phyloP scores from a whole-genome alignment of 2,113 vertebrate species.

The Hippocampus abdominalis region DNA sequence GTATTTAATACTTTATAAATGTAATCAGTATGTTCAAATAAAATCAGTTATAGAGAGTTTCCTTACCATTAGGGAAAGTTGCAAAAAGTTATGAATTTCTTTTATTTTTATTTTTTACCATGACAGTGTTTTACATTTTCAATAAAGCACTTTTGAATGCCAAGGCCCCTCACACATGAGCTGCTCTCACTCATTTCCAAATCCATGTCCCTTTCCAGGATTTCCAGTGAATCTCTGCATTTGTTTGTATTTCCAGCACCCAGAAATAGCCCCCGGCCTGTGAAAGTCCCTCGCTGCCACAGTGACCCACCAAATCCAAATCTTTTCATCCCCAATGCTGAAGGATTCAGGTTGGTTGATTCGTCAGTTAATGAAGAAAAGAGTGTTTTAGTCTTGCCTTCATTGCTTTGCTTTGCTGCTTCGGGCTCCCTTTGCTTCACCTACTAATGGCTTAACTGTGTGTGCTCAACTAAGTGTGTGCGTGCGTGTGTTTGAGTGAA shows the following conservation, averaged over 20 bases:
- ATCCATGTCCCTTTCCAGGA: neutral
- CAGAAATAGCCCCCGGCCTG: conserved; percentile 91
- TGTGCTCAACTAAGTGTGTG: conserved; percentile 15
- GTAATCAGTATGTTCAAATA: neutral
- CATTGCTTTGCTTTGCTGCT: conserved; percentile 46
- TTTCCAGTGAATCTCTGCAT: neutral
- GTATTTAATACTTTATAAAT: neutral
- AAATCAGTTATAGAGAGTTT: neutral
- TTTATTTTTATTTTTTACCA: neutral
- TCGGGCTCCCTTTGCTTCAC: conserved; percentile 18
- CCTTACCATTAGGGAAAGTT: neutral
- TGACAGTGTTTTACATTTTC: neutral
- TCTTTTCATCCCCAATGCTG: conserved; percentile 88
- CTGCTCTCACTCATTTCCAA: neutral
- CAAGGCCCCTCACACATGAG: neutral
- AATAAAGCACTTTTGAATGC: neutral
- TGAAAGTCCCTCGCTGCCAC: conserved; percentile 95
- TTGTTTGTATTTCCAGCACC: conserved; percentile 70
- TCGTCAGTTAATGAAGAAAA: neutral
- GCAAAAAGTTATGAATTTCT: neutral
- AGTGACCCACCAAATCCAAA: conserved; percentile 97
- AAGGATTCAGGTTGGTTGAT: conserved; percentile 86
- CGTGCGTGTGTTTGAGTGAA: conserved; percentile 17
- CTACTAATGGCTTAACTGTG: conserved; percentile 10
- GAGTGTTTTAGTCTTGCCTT: conserved; percentile 9